These are phyloP conservation scores for Tethya wilhelma DNA, from an alignment of 37 sponge, comb jelly and placozoan species.

Conservation along the genomic window DNA sequence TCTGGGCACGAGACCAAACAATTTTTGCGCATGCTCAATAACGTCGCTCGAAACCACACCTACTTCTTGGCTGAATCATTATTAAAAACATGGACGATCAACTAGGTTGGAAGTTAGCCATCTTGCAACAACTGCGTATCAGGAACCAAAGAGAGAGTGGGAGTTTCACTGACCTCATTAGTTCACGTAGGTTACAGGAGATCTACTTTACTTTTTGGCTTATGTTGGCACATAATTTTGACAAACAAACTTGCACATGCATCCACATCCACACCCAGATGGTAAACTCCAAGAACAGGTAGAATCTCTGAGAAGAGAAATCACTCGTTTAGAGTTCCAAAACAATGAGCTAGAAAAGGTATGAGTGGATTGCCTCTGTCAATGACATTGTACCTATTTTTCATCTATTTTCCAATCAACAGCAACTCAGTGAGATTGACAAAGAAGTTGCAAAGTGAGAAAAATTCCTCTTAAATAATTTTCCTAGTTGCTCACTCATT, in stretches of 20 bases:
- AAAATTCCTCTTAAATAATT: neutral
- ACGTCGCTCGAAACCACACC: no score
- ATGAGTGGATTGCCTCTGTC: neutral
- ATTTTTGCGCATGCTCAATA: neutral
- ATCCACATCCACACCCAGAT: constrained; percentile 25
- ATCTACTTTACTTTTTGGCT: neutral
- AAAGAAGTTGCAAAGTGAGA: neutral
- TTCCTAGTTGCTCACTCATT: neutral
- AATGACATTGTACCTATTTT: neutral
- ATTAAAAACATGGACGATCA: no score
- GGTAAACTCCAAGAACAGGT: constrained; percentile 52
- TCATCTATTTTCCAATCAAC: neutral
- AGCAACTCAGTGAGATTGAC: constrained; percentile 14
- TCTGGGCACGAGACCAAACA: no score
- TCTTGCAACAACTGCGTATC: constrained; percentile 34
- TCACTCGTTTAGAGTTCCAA: constrained; percentile 46
- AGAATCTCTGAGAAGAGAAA: constrained; percentile 28
- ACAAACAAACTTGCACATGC: no score
- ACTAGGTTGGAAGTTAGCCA: constrained; percentile 44
- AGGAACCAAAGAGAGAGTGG: constrained; percentile 49
- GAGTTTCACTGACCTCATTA: constrained; percentile 49
- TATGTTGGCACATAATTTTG: neutral
- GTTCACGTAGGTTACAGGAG: constrained; percentile 26
- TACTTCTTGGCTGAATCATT: neutral
- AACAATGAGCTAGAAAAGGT: constrained; percentile 62